Base-by-base conservation (phyloP, 2,888 invertebrate species). In the Octodonta nipae region DNA sequence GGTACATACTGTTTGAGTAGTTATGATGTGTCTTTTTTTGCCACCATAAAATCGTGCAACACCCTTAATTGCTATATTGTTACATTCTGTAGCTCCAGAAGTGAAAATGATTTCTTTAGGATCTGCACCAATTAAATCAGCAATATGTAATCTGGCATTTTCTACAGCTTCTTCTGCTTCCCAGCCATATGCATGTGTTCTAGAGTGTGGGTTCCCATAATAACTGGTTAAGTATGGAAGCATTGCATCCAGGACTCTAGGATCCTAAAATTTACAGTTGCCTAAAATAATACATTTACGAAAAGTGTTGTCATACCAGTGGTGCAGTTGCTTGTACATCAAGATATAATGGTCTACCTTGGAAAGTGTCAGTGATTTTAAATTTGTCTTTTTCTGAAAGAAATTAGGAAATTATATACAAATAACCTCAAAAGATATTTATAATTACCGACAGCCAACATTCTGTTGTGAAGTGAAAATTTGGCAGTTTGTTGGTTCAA, bases 161-260 rank as follows among this genome's bases (percentile, higher is more conserved):
- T 98, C 98, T 8, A 96, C 82, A 2, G 95, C 98, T 35, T 77
- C 71, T 61, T 99, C 98, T 48, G 88, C 82, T 64, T 96, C 96
- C 98, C 98, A 99, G 14, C 96, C 98, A 59, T 96, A 98, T 28
- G 88, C 82, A 66, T 96, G 96, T 8, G 95, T 96, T 45, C 95
- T 72, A 2, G 95, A 96, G 67, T 98, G 96, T 36, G 98, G 95
- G 67, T 98, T 98, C 4, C 98, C 98, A 67, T 88, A 91, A 52
- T 74, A 81, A 42, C 74, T 72, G 7, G 89, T 83, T 46, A 92
- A 62, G 61, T 79, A 98, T 1, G 96, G 96, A 47, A 98, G 58
- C 96, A 98, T 99, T 30, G 82, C 81, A 68, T 98, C 98, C 42
- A 98, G 66, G 3, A 98, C 96, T 49, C 98, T 69, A 1, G 95